phyloP scores from a whole-genome alignment of 1,140 invertebrate genomes.

The Arion vulgaris region DNA sequence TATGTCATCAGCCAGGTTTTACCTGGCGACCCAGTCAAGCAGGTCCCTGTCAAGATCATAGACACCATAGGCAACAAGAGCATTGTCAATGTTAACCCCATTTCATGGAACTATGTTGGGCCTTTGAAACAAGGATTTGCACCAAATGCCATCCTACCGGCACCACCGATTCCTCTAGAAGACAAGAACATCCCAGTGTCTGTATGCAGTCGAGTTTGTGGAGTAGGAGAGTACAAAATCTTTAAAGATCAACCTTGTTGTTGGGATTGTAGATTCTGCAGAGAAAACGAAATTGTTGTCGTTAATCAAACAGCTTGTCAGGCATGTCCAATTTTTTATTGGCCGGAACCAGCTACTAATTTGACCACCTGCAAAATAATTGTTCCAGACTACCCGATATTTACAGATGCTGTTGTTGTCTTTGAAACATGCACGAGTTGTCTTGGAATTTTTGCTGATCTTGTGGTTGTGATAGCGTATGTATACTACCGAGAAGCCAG shows the following conservation, averaged over 20 bases:
- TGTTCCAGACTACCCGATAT: constrained; percentile 22
- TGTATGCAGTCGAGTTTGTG: constrained; percentile 45
- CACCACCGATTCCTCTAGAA: not conserved
- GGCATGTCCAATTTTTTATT: constrained; percentile 45
- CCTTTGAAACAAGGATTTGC: not conserved
- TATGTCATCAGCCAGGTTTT: constrained; percentile 42
- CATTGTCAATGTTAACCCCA: not conserved
- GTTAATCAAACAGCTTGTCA: constrained; percentile 48
- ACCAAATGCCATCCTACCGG: not conserved
- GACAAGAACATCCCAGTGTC: constrained; percentile 37
- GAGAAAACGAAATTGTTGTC: constrained; percentile 48
- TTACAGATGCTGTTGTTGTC: constrained; percentile 59
- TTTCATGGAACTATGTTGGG: constrained; percentile 6
- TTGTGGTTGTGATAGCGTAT: constrained; percentile 77
- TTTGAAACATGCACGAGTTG: constrained; percentile 74
- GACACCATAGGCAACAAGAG: constrained; percentile 17
- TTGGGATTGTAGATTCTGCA: constrained; percentile 43
- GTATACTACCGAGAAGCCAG: constrained; percentile 87
- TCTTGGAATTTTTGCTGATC: constrained; percentile 71
- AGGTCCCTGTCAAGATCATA: constrained; percentile 16
- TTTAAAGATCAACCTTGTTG: constrained; percentile 30
- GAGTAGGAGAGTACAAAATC: constrained; percentile 27
- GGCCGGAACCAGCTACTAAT: constrained; percentile 70
- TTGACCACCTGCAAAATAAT: constrained; percentile 75
- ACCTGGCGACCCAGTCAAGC: not conserved